Base-by-base conservation (phyloP, 2,797 vertebrate species). In the Meriones psammophilus region DNA sequence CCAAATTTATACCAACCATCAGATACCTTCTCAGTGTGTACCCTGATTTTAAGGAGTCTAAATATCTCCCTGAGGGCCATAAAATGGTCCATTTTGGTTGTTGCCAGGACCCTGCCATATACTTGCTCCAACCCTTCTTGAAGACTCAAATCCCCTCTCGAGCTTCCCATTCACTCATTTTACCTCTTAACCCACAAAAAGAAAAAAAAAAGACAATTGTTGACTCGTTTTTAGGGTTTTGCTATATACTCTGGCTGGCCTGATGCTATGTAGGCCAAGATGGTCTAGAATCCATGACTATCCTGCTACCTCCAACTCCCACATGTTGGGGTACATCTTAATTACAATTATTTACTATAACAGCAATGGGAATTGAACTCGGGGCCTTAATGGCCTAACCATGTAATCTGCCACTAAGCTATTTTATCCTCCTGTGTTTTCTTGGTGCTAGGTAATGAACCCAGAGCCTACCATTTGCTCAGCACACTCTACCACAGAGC, bases 41-140 rank as follows among this genome's bases (percentile, higher is more conserved):
- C 20, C 50, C 73, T 73, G 20, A 0, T 5, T 1, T 18, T 0
- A 60, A 74, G 39, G 6, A 8, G 1, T 60, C 15, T 14, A 7
- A 10, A 17, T 20, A 73, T 39, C 46, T 33, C 22, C 3, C 13
- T 0, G 4, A 3, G 15, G 71, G 81, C 26, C 95, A 96, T 73
- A 92, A 28, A 28, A 33, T 88, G 2, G 0, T 94, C 66, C 95
- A 92, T 26, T 95, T 96, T 10, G 86, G 86, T 74, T 96, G 92
- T 69, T 96, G 66, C 28, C 78, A 36, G 20, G 89, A 95, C 2
- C 4, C 60, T 1, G 39, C 46, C 14, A 8, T 95, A 8, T 92
- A 94, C 60, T 90, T 5, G 30, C 73, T 97, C 8, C 30, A 39
- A 33, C 87, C 86, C 17, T 33, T n/a, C 30, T 8, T 26, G 1